Percentiles rank a stretch among this genome's conserved stretches.
Conservation (phyloP, 2,113 vertebrate genomes). For the Perognathus longimembris region DNA sequence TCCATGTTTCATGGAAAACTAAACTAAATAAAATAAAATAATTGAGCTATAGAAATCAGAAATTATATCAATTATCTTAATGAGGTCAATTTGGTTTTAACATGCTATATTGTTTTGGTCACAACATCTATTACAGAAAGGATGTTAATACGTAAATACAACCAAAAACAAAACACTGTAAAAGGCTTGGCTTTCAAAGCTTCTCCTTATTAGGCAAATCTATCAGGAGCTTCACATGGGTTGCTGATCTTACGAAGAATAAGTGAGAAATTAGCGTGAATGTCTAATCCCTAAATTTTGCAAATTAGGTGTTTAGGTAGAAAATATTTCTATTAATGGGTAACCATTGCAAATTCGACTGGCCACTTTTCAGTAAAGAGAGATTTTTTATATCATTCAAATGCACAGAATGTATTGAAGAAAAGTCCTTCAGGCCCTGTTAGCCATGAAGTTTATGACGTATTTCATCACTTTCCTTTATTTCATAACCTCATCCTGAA, state of each 20-base stretch:
- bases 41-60: not conserved
- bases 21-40: not conserved
- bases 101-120: not conserved
- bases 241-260: not conserved
- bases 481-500: not conserved
- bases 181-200: not conserved
- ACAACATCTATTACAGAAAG: not conserved
- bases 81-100: not conserved
- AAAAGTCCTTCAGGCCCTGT: conserved; percentile 29
- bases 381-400: not conserved
- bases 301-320: not conserved
- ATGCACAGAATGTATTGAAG: conserved; percentile 27
- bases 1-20: not conserved
- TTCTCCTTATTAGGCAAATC: not conserved
- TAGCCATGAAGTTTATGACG: not conserved
- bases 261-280: not conserved
- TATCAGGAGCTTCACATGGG: not conserved
- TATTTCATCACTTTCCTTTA: conserved; percentile 33
- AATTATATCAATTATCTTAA: not conserved
- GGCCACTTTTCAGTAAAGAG: not conserved
- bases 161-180: not conserved
- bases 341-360: not conserved
- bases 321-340: not conserved
- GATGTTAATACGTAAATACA: not conserved
- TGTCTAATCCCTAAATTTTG: not conserved